Percentiles rank a stretch among this genome's conserved stretches.
These are phyloP conservation scores for Balaenoptera acutorostrata DNA, from an alignment of 2,113 vertebrate genomes.

Conservation along the genomic window DNA sequence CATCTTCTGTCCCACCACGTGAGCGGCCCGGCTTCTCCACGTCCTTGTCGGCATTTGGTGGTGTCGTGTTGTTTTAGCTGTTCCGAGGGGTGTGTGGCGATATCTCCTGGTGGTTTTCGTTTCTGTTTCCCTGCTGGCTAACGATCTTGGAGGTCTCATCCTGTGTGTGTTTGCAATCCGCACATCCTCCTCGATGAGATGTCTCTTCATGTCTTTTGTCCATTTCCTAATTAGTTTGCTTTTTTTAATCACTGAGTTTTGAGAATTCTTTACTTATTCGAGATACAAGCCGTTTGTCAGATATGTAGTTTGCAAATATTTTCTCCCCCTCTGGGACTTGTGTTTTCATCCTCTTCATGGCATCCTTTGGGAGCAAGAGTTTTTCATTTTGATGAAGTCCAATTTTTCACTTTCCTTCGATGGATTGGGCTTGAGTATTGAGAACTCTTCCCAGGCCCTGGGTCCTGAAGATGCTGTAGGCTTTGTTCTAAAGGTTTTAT, in stretches of 20 bases:
- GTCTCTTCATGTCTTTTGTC: background rate
- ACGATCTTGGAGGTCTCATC: background rate
- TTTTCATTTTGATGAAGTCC: background rate
- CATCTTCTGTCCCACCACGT: too few relatives aligned
- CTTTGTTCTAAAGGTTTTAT: background rate
- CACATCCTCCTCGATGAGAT: background rate
- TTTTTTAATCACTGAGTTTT: background rate
- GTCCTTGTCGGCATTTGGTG: background rate
- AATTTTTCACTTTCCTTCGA: background rate
- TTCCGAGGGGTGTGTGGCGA: background rate
- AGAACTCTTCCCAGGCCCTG: too few relatives aligned
- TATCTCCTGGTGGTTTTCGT: background rate
- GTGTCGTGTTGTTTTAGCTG: background rate
- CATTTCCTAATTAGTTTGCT: background rate
- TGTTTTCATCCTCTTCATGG: background rate
- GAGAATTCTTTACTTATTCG: background rate
- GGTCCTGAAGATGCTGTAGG: background rate
- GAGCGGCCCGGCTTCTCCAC: accelerated
- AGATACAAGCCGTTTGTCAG: background rate
- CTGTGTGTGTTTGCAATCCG: background rate
- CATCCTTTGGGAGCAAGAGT: background rate
- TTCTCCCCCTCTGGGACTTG: background rate
- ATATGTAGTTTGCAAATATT: background rate
- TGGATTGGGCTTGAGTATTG: accelerated
- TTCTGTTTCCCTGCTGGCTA: background rate